These are phyloP conservation scores for Virgularia gustaviana DNA, from an alignment of 92 coral and sea anemone species.

Conservation along the genomic window DNA sequence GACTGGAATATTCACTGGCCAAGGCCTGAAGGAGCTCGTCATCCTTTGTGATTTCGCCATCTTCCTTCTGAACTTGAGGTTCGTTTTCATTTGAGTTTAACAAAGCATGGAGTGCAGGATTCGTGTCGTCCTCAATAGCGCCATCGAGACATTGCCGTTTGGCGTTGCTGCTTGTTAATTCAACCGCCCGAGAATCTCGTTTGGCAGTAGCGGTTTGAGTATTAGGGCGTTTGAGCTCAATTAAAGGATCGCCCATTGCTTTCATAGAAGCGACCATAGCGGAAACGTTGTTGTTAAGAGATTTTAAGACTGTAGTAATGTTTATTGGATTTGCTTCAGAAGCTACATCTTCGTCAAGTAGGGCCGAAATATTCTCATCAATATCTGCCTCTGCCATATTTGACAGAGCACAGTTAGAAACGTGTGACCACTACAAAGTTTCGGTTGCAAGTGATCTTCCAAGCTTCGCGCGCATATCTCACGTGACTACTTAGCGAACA, in stretches of 20 bases:
- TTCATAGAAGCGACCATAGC: slow-evolving; percentile 19
- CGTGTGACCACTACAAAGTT: slow-evolving; percentile 9
- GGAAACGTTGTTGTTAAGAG: not conserved
- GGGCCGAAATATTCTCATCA: slow-evolving; percentile 11
- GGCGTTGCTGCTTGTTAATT: not conserved
- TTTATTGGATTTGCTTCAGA: too few relatives aligned
- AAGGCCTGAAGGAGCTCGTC: slow-evolving; percentile 20
- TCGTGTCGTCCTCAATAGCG: not conserved
- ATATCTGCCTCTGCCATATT: not conserved
- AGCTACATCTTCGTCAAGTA: not conserved
- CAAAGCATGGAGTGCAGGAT: not conserved
- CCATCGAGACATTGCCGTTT: not conserved
- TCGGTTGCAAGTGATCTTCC: slow-evolving; percentile 1
- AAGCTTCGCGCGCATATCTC: too few relatives aligned
- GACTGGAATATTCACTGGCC: not conserved
- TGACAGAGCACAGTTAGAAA: not conserved
- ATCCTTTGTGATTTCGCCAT: not conserved
- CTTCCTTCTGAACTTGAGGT: not conserved
- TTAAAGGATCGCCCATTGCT: slow-evolving; percentile 21
- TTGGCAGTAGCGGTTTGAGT: slow-evolving; percentile 33
- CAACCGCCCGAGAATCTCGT: slow-evolving; percentile 37
- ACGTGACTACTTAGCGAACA: too few relatives aligned
- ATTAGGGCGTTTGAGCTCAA: not conserved
- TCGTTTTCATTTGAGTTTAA: not conserved
- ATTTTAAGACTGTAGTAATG: not conserved